Evolutionary conservation across 2,888 invertebrate genomes (phyloP), one percentile per base, ranked within the genome.

Genomic region (Calliopum simillimum): DNA sequence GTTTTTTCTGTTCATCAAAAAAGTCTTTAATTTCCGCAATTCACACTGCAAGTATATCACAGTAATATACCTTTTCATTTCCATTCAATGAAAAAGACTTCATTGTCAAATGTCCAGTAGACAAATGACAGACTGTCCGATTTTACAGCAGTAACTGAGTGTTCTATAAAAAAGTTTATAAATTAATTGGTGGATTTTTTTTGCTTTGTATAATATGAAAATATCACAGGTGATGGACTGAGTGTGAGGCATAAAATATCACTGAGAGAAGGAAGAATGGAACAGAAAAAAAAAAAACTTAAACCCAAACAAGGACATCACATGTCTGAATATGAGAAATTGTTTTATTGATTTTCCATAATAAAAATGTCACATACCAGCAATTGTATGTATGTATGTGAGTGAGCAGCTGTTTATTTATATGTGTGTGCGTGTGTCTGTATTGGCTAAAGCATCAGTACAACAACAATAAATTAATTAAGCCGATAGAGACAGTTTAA

Each of bases 401-500:
- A 51, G 53, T 49, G 21, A 44, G 43, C 13, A 23, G 61, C 4
- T 13, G 43, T 55, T 41, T n/a, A 56, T 47, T 21, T 61, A n/a
- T 44, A 21, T 11, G 25, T 3, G 58, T 49, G 23, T 23, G 55
- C 53, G 21, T 44, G 65, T 21, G 46, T 53, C 11, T 49, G 33
- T 25, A 16, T 21, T 16, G 2, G 55, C 62, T 6, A 14, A 51
- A 53, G 75, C 75, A 77, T 75, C 79, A 77, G 23, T 21, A 82
- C 81, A 83, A 80, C 79, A 84, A 82, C 79, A 84, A 85, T 84
- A 85, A 84, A 84, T 84, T 84, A 84, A 84, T 84, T 84, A 85
- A 84, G 83, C 79, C 83, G 83, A 84, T 85, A 82, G 83, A 84
- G 85, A 84, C 81, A 83, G 80, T 82, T 85, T 85, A 84, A 84